A percentile compares a stretch with the other conserved stretches of the same genome.
These are phyloP conservation scores for Hirtodrosophila cameraria DNA, from an alignment of 2,888 invertebrate species.

Conservation along the genomic window DNA sequence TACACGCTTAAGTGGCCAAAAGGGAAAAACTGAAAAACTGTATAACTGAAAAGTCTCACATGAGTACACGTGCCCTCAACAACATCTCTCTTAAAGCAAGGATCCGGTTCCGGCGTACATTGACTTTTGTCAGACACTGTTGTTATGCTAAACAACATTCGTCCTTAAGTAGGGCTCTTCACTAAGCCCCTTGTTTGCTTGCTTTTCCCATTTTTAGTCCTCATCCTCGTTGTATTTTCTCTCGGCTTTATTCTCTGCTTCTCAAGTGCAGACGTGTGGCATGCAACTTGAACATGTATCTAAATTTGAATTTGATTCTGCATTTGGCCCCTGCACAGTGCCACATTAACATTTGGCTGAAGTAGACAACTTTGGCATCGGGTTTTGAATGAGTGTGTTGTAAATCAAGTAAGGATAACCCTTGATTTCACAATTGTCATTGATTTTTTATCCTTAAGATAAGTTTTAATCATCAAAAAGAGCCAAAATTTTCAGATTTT, in stretches of 20 bases:
- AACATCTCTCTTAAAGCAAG: slow-evolving; percentile 14
- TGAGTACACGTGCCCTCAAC: slow-evolving; percentile 61
- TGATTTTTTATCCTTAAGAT: too few species aligned
- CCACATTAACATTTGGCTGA: background rate
- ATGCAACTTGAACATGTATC: slow-evolving; percentile 22
- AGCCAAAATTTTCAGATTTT: too few species aligned
- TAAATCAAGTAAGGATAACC: background rate
- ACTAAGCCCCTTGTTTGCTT: slow-evolving; percentile 68
- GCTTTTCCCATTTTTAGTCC: slow-evolving; percentile 31
- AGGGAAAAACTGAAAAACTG: slow-evolving; percentile 31
- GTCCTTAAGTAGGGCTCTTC: slow-evolving; percentile 63
- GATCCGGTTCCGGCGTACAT: slow-evolving; percentile 60
- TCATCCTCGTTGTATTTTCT: slow-evolving; percentile 10
- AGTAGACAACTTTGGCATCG: slow-evolving; percentile 7
- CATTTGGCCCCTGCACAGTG: slow-evolving; percentile 3
- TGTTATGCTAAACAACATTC: slow-evolving; percentile 39
- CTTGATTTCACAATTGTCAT: too few species aligned
- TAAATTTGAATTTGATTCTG: background rate
- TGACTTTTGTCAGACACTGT: slow-evolving; percentile 69
- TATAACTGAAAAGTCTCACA: slow-evolving; percentile 11
- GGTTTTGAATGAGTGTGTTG: background rate
- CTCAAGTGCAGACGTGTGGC: slow-evolving; percentile 38
- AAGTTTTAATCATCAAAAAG: too few species aligned
- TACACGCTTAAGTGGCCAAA: slow-evolving; percentile 65
- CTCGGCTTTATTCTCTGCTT: background rate